phyloP scores from a whole-genome alignment of 2,113 vertebrate species.

The Phalacrocorax carbo region DNA sequence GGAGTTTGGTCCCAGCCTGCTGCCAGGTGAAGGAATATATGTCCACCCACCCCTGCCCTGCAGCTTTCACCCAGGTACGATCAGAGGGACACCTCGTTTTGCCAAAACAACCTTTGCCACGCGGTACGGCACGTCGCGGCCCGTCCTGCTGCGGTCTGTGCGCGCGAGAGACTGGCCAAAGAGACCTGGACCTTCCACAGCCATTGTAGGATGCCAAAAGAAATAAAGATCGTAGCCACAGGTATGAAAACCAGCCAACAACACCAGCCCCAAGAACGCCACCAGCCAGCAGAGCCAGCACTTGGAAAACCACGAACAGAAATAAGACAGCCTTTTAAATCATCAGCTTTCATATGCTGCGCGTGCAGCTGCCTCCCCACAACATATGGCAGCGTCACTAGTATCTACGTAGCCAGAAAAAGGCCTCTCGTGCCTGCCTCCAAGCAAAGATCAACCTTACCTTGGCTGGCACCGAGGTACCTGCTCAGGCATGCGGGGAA shows the following conservation, averaged over 20 bases:
- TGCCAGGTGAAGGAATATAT: accelerated
- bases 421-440: neutral
- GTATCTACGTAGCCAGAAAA: neutral
- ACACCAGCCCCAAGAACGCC: neutral
- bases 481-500: no score
- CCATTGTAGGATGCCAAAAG: neutral
- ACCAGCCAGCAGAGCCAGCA: neutral
- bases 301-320: neutral
- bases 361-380: neutral
- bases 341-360: neutral
- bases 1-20: neutral
- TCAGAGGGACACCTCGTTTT: neutral
- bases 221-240: neutral
- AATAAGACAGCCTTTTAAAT: neutral
- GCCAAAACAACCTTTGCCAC: neutral
- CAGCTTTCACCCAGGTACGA: neutral
- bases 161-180: no score
- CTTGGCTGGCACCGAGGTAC: neutral
- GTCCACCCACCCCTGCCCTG: neutral
- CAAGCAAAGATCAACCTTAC: neutral
- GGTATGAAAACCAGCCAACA: neutral
- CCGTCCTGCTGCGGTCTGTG: neutral
- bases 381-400: neutral
- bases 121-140: no score
- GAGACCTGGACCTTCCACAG: neutral